phyloP scores from a whole-genome alignment of 30 jellyfish, hydroid and myxozoan genomes.

The Aurelia aurita region DNA sequence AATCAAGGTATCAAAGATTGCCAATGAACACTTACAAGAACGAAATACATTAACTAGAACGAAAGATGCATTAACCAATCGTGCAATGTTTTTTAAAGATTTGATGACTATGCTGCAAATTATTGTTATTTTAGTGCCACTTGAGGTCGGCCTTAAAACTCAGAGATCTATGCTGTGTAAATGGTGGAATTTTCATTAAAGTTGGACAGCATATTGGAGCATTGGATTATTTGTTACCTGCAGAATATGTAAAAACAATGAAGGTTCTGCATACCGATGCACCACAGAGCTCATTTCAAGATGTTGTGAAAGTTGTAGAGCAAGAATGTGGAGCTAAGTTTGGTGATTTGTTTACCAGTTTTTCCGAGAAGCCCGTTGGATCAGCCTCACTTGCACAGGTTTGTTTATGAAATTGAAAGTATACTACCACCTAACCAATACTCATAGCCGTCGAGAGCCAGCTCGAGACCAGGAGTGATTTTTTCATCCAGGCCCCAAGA shows the following conservation, averaged over 20 bases:
- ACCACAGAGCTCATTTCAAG: conserved; percentile 87
- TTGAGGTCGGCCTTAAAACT: conserved; percentile 87
- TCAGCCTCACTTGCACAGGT: conserved; percentile 99
- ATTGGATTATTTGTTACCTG: conserved; percentile 91
- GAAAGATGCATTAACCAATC: no score
- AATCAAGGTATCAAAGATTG: no score
- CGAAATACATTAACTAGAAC: no score
- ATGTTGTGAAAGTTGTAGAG: conserved; percentile 82
- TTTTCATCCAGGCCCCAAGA: no score
- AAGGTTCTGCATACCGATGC: conserved; percentile 90
- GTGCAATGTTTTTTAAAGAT: no score
- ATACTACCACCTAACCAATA: no score
- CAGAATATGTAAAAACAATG: conserved; percentile 90
- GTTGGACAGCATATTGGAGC: conserved; percentile 98
- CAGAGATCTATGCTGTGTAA: conserved; percentile 81
- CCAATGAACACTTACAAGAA: no score
- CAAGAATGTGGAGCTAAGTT: conserved; percentile 66
- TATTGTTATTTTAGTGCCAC: conserved; percentile 78
- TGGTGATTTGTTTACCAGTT: conserved; percentile 65
- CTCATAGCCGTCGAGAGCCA: no score
- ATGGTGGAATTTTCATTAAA: conserved; percentile 96
- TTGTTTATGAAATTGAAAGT: not conserved
- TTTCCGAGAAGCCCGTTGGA: conserved; percentile 89
- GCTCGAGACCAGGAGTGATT: no score
- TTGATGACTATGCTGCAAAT: not conserved